A percentile compares a stretch with the other conserved stretches of the same genome.
These are phyloP conservation scores for Centropyge bicolor DNA, from an alignment of 2,797 vertebrate species.

Conservation along the genomic window DNA sequence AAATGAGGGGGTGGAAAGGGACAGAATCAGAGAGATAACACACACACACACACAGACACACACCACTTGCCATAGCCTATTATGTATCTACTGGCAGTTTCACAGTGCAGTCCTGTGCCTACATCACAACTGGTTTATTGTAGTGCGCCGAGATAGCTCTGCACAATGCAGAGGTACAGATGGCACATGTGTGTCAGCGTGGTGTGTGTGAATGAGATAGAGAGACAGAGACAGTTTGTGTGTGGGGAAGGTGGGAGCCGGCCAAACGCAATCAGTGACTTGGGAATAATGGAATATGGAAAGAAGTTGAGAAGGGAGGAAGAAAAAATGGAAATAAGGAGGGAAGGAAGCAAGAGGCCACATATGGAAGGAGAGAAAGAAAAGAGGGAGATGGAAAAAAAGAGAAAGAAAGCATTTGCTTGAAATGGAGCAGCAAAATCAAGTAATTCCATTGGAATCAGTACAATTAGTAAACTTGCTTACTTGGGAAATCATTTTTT, in stretches of 20 bases:
- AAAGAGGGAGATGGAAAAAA: no score
- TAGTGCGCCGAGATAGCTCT: conserved; percentile 5
- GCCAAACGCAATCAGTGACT: not conserved
- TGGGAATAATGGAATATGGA: not conserved
- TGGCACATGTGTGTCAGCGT: conserved; percentile 10
- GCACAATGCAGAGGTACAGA: conserved; percentile 32
- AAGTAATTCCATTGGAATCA: not conserved
- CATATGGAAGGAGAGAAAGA: not conserved
- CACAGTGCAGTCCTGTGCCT: conserved; percentile 25
- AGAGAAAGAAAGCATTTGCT: not conserved
- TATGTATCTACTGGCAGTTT: conserved; percentile 39
- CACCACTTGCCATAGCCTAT: conserved; percentile 28
- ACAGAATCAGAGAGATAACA: conserved; percentile 26
- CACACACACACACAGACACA: not conserved
- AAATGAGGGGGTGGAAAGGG: conserved; percentile 36
- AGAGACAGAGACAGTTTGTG: not conserved
- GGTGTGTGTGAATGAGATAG: conserved; percentile 7
- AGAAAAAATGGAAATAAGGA: not conserved
- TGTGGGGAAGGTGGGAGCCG: not conserved
- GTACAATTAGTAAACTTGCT: not conserved
- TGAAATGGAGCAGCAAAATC: not conserved
- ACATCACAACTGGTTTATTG: conserved; percentile 52
- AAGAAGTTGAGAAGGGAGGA: not conserved
- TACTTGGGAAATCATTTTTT: not conserved
- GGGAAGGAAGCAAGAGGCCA: not conserved